These are phyloP conservation scores for Metacarcinus magister DNA, from an alignment of 2,888 invertebrate genomes.

Conservation along the genomic window DNA sequence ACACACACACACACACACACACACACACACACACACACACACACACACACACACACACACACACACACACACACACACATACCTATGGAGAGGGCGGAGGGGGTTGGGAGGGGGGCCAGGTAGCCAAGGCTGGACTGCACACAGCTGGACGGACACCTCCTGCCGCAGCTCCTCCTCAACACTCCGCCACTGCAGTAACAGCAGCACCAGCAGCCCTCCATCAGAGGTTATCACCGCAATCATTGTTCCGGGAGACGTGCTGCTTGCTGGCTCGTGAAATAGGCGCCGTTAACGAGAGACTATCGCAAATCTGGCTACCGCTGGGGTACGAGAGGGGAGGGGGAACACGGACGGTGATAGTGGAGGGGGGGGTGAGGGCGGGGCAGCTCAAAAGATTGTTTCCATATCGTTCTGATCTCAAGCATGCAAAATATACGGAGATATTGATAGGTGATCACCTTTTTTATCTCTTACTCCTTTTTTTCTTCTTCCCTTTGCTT, in stretches of 20 bases:
- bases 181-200: background rate
- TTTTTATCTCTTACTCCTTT: background rate
- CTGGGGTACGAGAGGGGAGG: background rate
- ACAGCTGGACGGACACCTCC: background rate
- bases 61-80: background rate
- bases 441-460: slow-evolving; percentile 18
- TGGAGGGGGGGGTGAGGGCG: slow-evolving; percentile 20
- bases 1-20: background rate
- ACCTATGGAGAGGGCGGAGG: background rate
- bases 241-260: slow-evolving; percentile 40
- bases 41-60: too few relatives aligned
- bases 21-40: too few relatives aligned
- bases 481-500: background rate
- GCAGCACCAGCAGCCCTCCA: slow-evolving; percentile 37
- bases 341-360: background rate
- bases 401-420: slow-evolving; percentile 15
- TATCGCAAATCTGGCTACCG: slow-evolving; percentile 46
- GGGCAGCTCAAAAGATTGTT: background rate
- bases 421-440: slow-evolving; percentile 38
- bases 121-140: background rate
- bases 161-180: background rate
- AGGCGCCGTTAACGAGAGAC: slow-evolving; percentile 51
- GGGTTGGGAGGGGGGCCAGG: background rate
- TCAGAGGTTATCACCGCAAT: background rate
- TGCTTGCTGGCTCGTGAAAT: slow-evolving; percentile 53